Evolutionary conservation across 2,797 vertebrate species (phyloP).

Genomic region (Carcharodon carcharias): DNA sequence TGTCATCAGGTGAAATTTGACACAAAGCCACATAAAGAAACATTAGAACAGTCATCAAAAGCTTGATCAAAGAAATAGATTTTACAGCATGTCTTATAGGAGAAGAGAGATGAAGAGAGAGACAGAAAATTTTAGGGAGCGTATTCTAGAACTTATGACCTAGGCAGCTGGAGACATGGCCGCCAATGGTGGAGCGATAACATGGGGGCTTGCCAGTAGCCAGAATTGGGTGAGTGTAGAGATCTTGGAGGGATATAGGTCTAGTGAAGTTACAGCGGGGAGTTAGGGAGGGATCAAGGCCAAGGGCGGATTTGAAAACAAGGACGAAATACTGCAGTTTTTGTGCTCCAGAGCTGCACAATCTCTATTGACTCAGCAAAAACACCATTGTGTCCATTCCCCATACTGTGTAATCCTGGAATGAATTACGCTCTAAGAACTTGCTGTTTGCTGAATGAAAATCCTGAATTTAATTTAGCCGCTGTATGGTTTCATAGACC

Average conservation of each 20-base stretch:
- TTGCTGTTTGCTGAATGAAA: not conserved
- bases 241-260: not conserved
- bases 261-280: not conserved
- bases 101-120: too few relatives aligned
- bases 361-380: not conserved
- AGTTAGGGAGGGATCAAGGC: not conserved
- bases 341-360: not conserved
- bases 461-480: not conserved
- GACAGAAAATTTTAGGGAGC: too few relatives aligned
- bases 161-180: too few relatives aligned
- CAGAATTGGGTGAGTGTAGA: too few relatives aligned
- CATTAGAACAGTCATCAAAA: too few relatives aligned
- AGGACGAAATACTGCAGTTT: not conserved
- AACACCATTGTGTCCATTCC: not conserved
- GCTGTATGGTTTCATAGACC: not conserved
- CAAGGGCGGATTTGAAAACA: not conserved
- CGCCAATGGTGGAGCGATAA: too few relatives aligned
- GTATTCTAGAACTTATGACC: too few relatives aligned
- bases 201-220: too few relatives aligned
- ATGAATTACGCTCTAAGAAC: not conserved
- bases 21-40: too few relatives aligned
- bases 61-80: too few relatives aligned
- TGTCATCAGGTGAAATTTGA: too few relatives aligned
- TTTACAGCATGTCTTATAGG: too few relatives aligned
- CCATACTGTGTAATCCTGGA: not conserved